These are phyloP conservation scores for Poliocrania exsul DNA, from an alignment of 2,797 vertebrate genomes.

Conservation along the genomic window DNA sequence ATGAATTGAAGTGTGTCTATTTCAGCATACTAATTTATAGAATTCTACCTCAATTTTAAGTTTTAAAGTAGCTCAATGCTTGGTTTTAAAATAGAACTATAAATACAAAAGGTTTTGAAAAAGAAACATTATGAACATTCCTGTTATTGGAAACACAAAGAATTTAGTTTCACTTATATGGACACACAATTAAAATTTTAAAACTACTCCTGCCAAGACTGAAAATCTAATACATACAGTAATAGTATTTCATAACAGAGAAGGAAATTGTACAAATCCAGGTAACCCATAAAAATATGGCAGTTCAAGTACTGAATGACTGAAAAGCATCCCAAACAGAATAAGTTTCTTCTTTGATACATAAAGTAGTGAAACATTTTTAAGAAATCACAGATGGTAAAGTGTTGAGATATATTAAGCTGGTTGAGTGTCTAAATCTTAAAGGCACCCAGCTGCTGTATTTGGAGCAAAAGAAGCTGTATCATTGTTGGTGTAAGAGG, in stretches of 20 bases:
- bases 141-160: neutral
- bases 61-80: neutral
- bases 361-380: neutral
- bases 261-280: neutral
- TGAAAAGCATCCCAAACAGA: neutral
- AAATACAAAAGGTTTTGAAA: neutral
- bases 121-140: neutral
- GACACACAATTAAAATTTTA: neutral
- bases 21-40: neutral
- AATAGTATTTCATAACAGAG: neutral
- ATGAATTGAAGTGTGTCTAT: neutral
- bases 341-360: neutral
- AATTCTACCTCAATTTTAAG: neutral
- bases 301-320: neutral
- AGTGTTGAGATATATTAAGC: neutral
- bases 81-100: neutral
- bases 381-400: neutral
- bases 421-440: constrained; percentile 12
- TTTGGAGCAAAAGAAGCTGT: constrained; percentile 3
- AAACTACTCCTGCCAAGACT: neutral
- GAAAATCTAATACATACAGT: neutral
- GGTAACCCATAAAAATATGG: neutral
- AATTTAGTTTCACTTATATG: neutral
- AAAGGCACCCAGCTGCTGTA: neutral
- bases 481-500: constrained; percentile 3